Conservation (phyloP, 2,888 invertebrate genomes). For the Rotaria macrura region DNA sequence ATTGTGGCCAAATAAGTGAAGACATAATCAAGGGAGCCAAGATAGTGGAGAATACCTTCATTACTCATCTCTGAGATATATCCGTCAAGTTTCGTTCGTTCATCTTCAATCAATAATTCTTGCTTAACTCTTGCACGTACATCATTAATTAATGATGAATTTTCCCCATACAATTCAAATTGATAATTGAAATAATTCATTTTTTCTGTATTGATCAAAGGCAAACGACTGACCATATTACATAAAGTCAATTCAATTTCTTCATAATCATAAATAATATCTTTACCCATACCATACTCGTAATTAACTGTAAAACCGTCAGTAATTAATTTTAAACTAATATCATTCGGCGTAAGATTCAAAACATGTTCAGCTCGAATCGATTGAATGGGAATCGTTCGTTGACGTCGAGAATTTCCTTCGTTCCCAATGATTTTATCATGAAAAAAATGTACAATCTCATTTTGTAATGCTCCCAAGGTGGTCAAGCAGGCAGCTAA, state of each 20-base stretch:
- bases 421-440: neutral
- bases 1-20: neutral
- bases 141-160: neutral
- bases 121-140: neutral
- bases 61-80: neutral
- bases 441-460: neutral
- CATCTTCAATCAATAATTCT: neutral
- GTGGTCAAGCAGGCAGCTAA: neutral
- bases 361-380: neutral
- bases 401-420: neutral
- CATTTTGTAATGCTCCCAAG: neutral
- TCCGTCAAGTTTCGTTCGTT: neutral
- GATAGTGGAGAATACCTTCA: neutral
- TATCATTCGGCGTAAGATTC: neutral
- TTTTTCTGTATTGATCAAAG: neutral
- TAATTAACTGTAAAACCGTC: neutral
- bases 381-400: neutral
- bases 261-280: conserved; percentile 19
- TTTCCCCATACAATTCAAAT: neutral
- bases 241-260: neutral
- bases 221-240: neutral
- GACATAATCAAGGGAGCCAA: conserved; percentile 10
- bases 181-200: neutral
- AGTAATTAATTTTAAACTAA: neutral
- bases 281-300: neutral